Conservation (phyloP, 2,888 invertebrate genomes). For the Ametastegia equiseti region DNA sequence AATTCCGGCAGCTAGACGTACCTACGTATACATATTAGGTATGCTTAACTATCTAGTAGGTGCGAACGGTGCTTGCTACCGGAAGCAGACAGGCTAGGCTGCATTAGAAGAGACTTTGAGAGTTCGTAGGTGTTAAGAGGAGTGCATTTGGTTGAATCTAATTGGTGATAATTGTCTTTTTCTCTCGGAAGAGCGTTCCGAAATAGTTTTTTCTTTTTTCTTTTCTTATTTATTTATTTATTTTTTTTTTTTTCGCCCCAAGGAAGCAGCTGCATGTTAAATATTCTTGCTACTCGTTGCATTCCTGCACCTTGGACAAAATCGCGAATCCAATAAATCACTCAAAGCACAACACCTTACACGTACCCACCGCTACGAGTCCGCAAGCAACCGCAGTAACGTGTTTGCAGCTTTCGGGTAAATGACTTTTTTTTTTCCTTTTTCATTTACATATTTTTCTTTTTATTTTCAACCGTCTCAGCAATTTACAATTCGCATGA, state of each 20-base stretch:
- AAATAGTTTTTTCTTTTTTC: background rate
- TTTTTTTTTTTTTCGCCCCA: too few relatives aligned
- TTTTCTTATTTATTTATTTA: too few relatives aligned
- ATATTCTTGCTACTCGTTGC: background rate
- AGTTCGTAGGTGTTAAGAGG: constrained; percentile 13
- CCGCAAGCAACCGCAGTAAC: background rate
- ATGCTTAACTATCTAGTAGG: background rate
- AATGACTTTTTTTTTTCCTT: background rate
- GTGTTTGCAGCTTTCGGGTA: constrained; percentile 19
- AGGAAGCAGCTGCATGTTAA: background rate
- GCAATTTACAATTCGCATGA: background rate
- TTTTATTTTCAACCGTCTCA: background rate
- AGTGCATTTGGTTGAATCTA: constrained; percentile 28
- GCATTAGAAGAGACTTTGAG: background rate
- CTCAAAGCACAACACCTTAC: constrained; percentile 10
- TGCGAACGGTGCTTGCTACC: background rate
- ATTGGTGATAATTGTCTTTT: constrained; percentile 44
- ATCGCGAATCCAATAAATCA: background rate
- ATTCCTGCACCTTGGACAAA: background rate
- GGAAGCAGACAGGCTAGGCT: background rate
- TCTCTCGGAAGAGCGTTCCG: background rate
- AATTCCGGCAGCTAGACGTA: too few relatives aligned
- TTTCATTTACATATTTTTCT: too few relatives aligned
- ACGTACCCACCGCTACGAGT: background rate
- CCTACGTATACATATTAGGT: background rate